phyloP scores from a whole-genome alignment of 2,888 invertebrate genomes.

The Periphyllus acericola region DNA sequence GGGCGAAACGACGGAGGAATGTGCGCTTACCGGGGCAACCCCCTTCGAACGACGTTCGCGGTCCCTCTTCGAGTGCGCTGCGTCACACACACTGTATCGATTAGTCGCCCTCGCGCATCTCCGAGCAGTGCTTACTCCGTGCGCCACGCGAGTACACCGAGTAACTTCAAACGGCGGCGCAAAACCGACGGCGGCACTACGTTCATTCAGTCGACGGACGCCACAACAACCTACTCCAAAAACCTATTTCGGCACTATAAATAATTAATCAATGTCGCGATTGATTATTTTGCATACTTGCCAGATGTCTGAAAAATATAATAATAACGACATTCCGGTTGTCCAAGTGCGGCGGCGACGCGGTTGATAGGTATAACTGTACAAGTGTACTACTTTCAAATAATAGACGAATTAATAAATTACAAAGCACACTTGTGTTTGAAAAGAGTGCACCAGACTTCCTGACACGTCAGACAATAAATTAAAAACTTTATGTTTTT shows the following conservation, averaged over 20 bases:
- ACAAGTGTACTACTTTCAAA: neutral
- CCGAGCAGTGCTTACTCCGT: neutral
- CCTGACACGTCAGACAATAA: conserved; percentile 8
- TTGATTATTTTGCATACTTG: conserved; percentile 1
- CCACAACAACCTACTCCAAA: conserved; percentile 32
- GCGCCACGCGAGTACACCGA: neutral
- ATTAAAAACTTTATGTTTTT: neutral
- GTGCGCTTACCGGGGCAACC: conserved; percentile 33
- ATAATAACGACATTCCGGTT: neutral
- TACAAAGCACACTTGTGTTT: neutral
- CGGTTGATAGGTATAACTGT: neutral
- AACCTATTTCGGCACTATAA: neutral
- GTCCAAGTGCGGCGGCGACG: neutral
- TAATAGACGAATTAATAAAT: conserved; percentile 21
- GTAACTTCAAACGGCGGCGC: neutral
- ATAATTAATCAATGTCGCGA: conserved; percentile 19
- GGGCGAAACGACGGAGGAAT: conserved; percentile 34
- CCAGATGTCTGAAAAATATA: neutral
- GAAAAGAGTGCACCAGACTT: conserved; percentile 20
- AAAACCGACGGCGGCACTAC: neutral
- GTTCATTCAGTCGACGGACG: neutral
- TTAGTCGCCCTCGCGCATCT: conserved; percentile 28
- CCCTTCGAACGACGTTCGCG: conserved; percentile 7
- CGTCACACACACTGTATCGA: conserved; percentile 18
- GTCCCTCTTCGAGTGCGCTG: neutral